Percentiles rank a stretch among this genome's conserved stretches.
Evolutionary conservation across 2,797 vertebrate species (phyloP).

Genomic region (Rhinichthys osculus): DNA sequence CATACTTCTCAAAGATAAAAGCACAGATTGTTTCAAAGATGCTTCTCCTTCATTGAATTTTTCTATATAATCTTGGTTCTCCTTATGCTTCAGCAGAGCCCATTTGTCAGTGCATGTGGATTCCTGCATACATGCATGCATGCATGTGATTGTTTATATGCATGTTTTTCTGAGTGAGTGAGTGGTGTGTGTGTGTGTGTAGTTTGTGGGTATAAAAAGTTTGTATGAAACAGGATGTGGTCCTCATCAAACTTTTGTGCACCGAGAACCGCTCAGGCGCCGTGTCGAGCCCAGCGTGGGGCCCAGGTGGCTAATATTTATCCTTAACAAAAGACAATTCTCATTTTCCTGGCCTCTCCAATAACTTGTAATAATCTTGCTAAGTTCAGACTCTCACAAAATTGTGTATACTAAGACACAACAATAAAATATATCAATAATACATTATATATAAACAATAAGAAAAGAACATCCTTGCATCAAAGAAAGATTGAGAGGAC

Average conservation of each 20-base stretch:
- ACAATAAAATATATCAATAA: not conserved
- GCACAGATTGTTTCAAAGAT: not conserved
- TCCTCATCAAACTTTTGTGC: constrained; percentile 59
- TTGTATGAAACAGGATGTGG: constrained; percentile 69
- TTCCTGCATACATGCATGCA: constrained; percentile 32
- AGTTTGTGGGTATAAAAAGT: constrained; percentile 43
- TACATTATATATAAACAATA: too few species aligned
- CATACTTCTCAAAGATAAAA: not conserved
- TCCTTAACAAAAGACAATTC: not conserved
- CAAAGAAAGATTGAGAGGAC: not conserved
- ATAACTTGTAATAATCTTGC: not conserved
- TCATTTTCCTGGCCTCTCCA: not conserved
- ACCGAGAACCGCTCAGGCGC: not conserved
- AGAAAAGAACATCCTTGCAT: not conserved
- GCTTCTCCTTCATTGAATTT: not conserved
- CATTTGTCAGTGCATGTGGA: constrained; percentile 1
- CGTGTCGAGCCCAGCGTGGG: constrained; percentile 40
- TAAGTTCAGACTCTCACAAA: not conserved
- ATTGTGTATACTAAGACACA: not conserved
- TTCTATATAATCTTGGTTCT: not conserved
- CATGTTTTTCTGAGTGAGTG: constrained; percentile 23
- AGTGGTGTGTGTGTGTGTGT: constrained; percentile 32
- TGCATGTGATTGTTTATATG: constrained; percentile 40
- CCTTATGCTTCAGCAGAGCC: not conserved
- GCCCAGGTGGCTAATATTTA: constrained; percentile 52